phyloP scores from a whole-genome alignment of 2,888 invertebrate genomes.

The Buathra laborator region DNA sequence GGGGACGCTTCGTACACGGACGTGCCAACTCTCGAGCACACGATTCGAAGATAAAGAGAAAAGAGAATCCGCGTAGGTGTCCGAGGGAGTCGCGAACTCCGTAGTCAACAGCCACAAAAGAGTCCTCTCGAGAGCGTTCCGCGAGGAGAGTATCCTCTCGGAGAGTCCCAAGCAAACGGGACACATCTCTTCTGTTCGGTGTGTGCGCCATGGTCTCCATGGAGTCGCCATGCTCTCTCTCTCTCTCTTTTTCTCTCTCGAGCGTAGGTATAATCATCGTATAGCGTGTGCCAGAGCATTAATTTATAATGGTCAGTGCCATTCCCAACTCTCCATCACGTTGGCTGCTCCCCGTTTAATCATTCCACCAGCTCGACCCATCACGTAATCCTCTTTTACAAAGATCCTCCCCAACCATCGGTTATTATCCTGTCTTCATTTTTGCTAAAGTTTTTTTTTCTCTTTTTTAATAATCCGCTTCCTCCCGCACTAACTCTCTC shows the following conservation, averaged over 20 bases:
- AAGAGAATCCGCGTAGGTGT: slow-evolving; percentile 68
- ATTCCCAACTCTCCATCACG: slow-evolving; percentile 76
- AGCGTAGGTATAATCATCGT: slow-evolving; percentile 79
- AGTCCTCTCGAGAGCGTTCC: background rate
- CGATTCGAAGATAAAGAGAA: slow-evolving; percentile 70
- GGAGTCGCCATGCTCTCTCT: slow-evolving; percentile 45
- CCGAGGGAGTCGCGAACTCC: slow-evolving; percentile 44
- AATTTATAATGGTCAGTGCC: slow-evolving; percentile 81
- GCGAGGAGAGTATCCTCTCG: background rate
- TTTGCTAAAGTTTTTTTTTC: slow-evolving; percentile 34
- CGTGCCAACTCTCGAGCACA: slow-evolving; percentile 66
- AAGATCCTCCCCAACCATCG: slow-evolving; percentile 46
- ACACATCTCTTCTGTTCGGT: slow-evolving; percentile 19
- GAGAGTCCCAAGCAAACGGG: slow-evolving; percentile 10
- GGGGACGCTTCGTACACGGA: slow-evolving; percentile 22
- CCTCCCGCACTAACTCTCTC: slow-evolving; percentile 1
- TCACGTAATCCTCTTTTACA: slow-evolving; percentile 65
- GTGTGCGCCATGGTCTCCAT: background rate
- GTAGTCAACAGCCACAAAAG: slow-evolving; percentile 46
- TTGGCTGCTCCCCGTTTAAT: slow-evolving; percentile 75
- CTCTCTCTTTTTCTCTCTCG: background rate
- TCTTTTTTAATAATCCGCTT: slow-evolving; percentile 47
- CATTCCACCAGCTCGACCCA: slow-evolving; percentile 70
- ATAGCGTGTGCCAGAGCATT: slow-evolving; percentile 82
- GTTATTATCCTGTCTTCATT: slow-evolving; percentile 66